These are phyloP conservation scores for Cirrhinus molitorella DNA, from an alignment of 2,797 vertebrate genomes.

Conservation along the genomic window DNA sequence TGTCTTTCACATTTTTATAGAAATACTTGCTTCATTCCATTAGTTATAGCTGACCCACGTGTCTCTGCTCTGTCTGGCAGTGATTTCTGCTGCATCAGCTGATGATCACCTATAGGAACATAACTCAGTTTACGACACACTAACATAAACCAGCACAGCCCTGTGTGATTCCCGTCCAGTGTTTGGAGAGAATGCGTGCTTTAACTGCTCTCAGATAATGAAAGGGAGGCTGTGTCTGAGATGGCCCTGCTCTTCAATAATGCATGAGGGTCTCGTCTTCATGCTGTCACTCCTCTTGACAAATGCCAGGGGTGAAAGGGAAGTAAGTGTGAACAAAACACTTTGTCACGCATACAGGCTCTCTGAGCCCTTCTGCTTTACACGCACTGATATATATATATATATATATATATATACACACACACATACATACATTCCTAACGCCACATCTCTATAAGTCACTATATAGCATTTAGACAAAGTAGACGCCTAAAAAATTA, in stretches of 20 bases:
- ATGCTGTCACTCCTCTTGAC: conserved; percentile 64
- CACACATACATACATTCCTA: conserved; percentile 2
- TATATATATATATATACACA: neutral
- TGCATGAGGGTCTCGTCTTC: conserved; percentile 69
- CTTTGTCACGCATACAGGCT: conserved; percentile 43
- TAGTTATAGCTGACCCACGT: neutral
- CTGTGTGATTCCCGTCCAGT: neutral
- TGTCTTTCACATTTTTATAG: no score
- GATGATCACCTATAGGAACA: conserved; percentile 13
- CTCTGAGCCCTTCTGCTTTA: conserved; percentile 21
- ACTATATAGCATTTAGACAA: neutral
- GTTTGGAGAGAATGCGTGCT: conserved; percentile 26
- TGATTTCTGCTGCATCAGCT: neutral
- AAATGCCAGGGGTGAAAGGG: conserved; percentile 72
- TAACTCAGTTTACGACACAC: neutral
- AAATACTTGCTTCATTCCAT: neutral
- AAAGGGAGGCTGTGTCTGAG: conserved; percentile 39
- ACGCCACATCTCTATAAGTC: neutral
- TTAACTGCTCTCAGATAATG: conserved; percentile 52
- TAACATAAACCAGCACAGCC: neutral
- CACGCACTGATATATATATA: conserved; percentile 15
- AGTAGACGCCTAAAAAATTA: neutral
- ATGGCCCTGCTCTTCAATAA: conserved; percentile 68
- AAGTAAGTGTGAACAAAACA: conserved; percentile 59
- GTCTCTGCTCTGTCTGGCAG: neutral